Percentiles rank a stretch among this genome's conserved stretches.
Evolutionary conservation across 2,113 vertebrate species (phyloP).

Genomic region (Rattus rattus): DNA sequence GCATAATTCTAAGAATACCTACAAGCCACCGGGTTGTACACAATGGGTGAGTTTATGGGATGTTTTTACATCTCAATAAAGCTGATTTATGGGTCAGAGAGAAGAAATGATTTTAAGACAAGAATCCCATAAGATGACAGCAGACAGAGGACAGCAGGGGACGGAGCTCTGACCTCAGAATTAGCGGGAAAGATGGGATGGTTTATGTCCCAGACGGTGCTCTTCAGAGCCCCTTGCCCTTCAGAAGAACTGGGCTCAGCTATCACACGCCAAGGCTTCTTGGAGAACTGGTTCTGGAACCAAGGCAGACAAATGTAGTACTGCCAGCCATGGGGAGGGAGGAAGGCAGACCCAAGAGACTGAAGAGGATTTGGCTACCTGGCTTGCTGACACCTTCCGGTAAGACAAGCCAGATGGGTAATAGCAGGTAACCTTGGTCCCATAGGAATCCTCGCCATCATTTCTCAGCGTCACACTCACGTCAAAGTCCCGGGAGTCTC

Average conservation of each 20-base stretch:
- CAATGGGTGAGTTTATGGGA: background rate
- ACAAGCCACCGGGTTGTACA: background rate
- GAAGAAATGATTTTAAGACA: background rate
- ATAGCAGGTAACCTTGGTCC: conserved; percentile 82
- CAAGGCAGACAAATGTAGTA: background rate
- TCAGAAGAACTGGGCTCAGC: background rate
- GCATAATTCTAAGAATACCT: background rate
- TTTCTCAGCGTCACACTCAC: conserved; percentile 87
- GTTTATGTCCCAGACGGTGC: conserved; percentile 84
- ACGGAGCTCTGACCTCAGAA: conserved; percentile 82
- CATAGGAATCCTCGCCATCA: conserved; percentile 89
- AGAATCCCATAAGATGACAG: background rate
- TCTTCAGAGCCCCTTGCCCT: conserved; percentile 11
- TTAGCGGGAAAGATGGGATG: conserved; percentile 88
- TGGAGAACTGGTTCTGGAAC: conserved; percentile 25
- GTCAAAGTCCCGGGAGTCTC: conserved; percentile 85
- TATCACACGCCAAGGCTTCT: background rate
- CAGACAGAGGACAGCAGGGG: background rate
- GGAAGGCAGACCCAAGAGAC: background rate
- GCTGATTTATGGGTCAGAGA: background rate
- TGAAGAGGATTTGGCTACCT: conserved; percentile 80
- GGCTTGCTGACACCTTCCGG: conserved; percentile 77
- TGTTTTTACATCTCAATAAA: conserved; percentile 7
- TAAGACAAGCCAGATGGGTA: conserved; percentile 89
- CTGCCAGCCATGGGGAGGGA: accelerated